Base-by-base conservation (phyloP, 2,888 invertebrate species). In the Cryptocephalus primarius region DNA sequence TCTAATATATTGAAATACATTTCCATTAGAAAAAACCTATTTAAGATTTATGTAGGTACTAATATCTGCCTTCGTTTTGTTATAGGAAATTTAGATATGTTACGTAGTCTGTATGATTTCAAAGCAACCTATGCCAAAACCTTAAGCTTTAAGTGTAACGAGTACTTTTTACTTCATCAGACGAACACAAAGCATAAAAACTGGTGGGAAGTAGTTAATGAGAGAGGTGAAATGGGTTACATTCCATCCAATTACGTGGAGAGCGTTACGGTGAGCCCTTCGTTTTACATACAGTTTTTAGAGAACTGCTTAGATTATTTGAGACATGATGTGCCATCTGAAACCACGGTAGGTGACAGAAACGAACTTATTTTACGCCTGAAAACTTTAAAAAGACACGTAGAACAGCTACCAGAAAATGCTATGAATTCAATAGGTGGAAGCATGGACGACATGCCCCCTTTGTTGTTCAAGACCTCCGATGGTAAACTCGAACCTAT, bases 191-290 rank as follows among this genome's bases (percentile, higher is more conserved):
- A 87, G 61, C 85, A 88, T 65, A 76, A 82, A 53, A 88, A 89
- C 66, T 89, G 88, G 89, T 89, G 88, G 88, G 86, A 87, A 74
- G 88, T 89, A 42, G 82, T 88, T 56, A 88, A 87, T 72, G 81
- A 77, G 66, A 80, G 79, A 65, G 89, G 88, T 58, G 83, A 86
- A 68, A 78, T 88, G 55, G 89, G 89, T 44, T 89, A 87, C 63
- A 87, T 89, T 56, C 89, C 89, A 49, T 88, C 88, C 43, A 89
- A 89, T 76, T 89, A 89, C 72, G 88, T 89, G 47, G 80, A 83
- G 59, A 77, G 79, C 60, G 78, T 86, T 60, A 84, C 85, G 75
- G 88, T 88, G 65, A 71, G 64, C 56, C 82, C 85, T 11, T 80
- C 82, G 58, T 85, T 83, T 63, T 77, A 82, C 63, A 71, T 85